Conservation (phyloP, 2,888 invertebrate genomes). For the Cenopis cana region DNA sequence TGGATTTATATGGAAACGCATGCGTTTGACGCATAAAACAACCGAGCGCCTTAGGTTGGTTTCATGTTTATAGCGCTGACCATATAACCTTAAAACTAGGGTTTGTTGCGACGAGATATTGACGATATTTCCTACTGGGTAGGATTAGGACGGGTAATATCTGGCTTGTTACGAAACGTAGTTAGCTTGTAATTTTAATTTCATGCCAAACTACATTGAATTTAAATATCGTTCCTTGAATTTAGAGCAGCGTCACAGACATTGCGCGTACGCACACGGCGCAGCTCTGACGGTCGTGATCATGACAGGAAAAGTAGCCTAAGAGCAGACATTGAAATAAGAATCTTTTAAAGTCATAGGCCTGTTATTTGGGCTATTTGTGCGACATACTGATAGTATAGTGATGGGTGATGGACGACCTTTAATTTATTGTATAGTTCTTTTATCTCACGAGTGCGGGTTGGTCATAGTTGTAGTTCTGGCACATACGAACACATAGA, state of each 20-base stretch:
- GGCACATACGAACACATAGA: no score
- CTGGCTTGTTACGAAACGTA: not conserved
- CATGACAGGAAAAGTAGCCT: not conserved
- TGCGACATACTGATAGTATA: not conserved
- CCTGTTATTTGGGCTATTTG: not conserved
- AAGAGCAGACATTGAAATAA: not conserved
- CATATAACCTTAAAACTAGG: no score
- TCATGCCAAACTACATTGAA: not conserved
- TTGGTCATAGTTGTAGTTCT: no score
- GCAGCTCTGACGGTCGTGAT: not conserved
- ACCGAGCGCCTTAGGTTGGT: no score
- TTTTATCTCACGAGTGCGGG: no score
- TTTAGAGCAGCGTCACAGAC: not conserved
- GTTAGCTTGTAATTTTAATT: not conserved
- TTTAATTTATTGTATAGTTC: not conserved
- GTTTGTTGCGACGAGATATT: no score
- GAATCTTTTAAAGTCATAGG: not conserved
- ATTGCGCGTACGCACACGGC: not conserved
- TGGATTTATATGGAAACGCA: no score
- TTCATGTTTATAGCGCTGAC: no score
- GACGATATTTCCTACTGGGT: no score
- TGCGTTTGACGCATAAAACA: no score
- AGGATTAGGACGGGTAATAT: no score
- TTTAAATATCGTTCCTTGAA: not conserved
- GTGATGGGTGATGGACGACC: not conserved